Evolutionary conservation across 2,888 invertebrate genomes (phyloP), one percentile per base, ranked within the genome.

Genomic region (Slavum lentiscoides): DNA sequence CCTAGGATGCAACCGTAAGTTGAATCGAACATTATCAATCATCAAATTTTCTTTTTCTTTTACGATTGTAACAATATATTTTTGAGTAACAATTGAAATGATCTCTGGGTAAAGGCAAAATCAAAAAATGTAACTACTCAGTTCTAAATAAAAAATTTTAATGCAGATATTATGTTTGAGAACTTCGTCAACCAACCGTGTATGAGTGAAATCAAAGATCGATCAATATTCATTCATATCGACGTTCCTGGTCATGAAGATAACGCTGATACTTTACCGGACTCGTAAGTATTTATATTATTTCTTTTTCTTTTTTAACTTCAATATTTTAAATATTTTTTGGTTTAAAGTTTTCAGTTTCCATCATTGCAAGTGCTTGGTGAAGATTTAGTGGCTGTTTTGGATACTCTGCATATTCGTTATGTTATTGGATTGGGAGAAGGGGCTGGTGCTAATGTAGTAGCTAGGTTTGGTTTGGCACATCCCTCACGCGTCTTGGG

Each of bases 161-260:
- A 87, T 87, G 11, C 87, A 95, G 95, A 95, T 87, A 90, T 92
- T 82, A 91, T 93, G 74, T 91, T 94, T 89, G 91, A 92, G 85
- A 92, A 93, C 85, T 95, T 94, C 86, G 92, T 94, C 84, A 92
- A 92, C 86, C 91, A 92, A 85, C 92, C 93, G 19, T 91, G 92
- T 83, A 95, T 95, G 95, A 88, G 89, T 77, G 93, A 94, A 88
- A 94, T 95, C 84, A 93, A 93, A 86, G 92, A 93, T 84, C 89
- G 94, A 53, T 94, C 94, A 74, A 91, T 94, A 85, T 95, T 95
- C 88, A 92, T 95, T 84, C 94, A 95, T 86, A 91, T 96, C 66
- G 94, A 95, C 86, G 91, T 93, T 39, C 93, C 94, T 0, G 94
- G 95, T 0, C 95, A 95, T 86, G 94, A 94, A 85, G 94, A 95